phyloP scores from a whole-genome alignment of 1,140 invertebrate species.

The Pteromalus puparum region DNA sequence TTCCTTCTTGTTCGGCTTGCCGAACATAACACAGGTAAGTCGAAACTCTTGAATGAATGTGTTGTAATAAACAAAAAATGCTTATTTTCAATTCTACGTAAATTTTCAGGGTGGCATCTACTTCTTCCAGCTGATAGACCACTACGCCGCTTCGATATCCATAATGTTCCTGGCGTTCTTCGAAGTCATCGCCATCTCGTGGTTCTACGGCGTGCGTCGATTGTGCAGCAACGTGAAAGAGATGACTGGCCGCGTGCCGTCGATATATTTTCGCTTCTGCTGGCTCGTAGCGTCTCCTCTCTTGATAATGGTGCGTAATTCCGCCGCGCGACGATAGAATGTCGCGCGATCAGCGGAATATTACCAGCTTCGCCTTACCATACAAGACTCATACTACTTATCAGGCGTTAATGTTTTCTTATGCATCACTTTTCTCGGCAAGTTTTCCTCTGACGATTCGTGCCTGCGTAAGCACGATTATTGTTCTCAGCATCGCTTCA shows the following conservation, averaged over 20 bases:
- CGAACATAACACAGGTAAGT: constrained; percentile 86
- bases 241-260: constrained; percentile 89
- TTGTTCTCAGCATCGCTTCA: too few species aligned
- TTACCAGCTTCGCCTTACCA: background rate
- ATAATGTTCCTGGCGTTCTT: constrained; percentile 95
- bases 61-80: background rate
- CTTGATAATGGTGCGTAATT: constrained; percentile 83
- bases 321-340: background rate
- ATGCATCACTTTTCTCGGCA: too few species aligned
- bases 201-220: constrained; percentile 92
- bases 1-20: constrained; percentile 89
- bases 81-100: background rate
- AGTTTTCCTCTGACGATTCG: too few species aligned
- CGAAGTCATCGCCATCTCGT: constrained; percentile 92
- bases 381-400: background rate
- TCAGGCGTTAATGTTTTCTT: background rate
- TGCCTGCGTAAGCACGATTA: too few species aligned
- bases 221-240: constrained; percentile 88
- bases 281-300: constrained; percentile 89
- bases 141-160: constrained; percentile 92
- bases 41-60: background rate
- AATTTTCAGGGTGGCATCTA: constrained; percentile 88
- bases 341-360: too few species aligned
- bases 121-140: constrained; percentile 94
- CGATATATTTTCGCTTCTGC: constrained; percentile 88